phyloP scores from a whole-genome alignment of 2,797 vertebrate genomes.

The Thaleichthys pacificus region DNA sequence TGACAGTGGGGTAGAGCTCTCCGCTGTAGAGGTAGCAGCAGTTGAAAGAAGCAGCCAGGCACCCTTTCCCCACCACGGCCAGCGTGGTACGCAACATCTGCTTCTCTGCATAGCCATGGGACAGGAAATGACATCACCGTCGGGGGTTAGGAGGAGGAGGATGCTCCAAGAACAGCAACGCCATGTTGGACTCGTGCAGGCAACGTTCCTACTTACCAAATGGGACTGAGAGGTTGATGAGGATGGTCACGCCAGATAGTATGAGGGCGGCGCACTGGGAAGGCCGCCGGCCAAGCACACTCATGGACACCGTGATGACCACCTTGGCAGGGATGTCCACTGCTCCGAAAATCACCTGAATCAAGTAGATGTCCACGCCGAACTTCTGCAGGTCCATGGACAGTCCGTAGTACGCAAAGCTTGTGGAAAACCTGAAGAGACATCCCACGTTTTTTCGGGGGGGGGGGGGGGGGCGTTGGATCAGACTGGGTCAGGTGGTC shows the following conservation, averaged over 20 bases:
- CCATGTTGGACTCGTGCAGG: background rate
- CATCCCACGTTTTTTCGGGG: background rate
- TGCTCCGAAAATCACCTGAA: constrained; percentile 91
- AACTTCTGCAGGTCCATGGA: constrained; percentile 91
- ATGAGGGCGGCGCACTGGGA: constrained; percentile 79
- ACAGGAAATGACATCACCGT: background rate
- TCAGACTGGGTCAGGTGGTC: background rate
- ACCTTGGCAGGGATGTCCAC: constrained; percentile 92
- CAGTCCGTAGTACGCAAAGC: constrained; percentile 90
- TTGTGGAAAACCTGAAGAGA: constrained; percentile 83
- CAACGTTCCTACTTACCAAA: constrained; percentile 70
- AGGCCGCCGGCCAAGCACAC: constrained; percentile 79
- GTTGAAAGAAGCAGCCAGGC: constrained; percentile 86
- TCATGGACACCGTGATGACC: constrained; percentile 76
- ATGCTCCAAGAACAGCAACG: too few relatives aligned
- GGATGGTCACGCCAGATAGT: constrained; percentile 77
- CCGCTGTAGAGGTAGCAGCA: constrained; percentile 87
- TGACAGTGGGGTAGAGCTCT: constrained; percentile 88
- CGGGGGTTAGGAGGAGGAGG: background rate
- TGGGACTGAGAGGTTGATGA: constrained; percentile 83
- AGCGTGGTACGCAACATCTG: constrained; percentile 75
- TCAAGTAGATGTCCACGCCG: constrained; percentile 86
- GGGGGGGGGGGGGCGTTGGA: too few relatives aligned
- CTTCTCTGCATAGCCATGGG: constrained; percentile 70
- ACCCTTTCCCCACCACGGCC: constrained; percentile 91